These are phyloP conservation scores for Montipora foliosa DNA, from an alignment of 64 coral and sea anemone species.

Conservation along the genomic window DNA sequence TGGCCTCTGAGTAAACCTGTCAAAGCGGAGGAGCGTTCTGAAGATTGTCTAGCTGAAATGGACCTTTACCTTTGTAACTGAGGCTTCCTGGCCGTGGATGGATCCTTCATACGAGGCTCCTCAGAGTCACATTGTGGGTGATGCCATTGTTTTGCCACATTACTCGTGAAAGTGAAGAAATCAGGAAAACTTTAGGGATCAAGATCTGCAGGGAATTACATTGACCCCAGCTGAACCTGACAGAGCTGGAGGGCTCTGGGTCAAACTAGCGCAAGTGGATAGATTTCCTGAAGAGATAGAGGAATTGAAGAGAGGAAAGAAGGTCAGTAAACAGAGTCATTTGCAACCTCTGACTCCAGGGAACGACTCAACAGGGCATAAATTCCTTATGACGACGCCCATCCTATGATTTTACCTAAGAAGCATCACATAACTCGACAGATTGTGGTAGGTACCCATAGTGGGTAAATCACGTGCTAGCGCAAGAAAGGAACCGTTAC, in stretches of 20 bases:
- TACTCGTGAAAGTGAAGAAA: no score
- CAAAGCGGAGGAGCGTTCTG: no score
- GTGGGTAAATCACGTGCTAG: constrained; percentile 21
- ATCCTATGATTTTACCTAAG: constrained; percentile 16
- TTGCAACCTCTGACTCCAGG: background rate
- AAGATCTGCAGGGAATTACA: background rate
- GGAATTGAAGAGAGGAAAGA: background rate
- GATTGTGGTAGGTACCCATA: background rate
- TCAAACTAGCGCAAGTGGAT: no score
- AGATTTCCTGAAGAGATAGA: background rate
- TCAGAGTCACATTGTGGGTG: no score
- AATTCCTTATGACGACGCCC: constrained; percentile 1
- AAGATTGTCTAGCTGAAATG: no score
- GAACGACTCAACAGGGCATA: constrained; percentile 9
- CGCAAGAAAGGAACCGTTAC: constrained; percentile 16
- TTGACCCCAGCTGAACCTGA: background rate
- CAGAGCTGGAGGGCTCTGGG: no score
- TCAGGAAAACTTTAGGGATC: no score
- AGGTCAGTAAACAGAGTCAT: background rate
- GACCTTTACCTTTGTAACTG: no score
- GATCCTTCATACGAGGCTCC: no score
- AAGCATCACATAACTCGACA: background rate
- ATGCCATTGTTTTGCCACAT: no score
- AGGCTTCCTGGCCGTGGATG: no score
- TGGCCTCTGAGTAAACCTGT: no score